Base-by-base conservation (phyloP, 2,113 vertebrate species). In the Hippocampus barbouri region DNA sequence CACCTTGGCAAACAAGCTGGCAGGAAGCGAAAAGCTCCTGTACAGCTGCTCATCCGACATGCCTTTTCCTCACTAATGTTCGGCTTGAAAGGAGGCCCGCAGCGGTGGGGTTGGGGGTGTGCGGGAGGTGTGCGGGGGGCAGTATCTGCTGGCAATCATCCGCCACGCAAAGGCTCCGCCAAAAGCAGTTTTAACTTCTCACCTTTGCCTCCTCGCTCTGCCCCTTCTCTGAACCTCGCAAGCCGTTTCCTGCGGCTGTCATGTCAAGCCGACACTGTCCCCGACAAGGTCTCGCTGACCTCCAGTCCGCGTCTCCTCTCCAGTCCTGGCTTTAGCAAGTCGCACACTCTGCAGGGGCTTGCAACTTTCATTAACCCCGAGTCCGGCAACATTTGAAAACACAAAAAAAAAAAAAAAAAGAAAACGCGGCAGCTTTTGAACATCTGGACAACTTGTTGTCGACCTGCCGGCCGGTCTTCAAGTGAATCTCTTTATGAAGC, bases 351-450 rank as follows among this genome's bases (percentile, higher is more conserved):
- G 69, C 83, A 80, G 84, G 27, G 85, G 82, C 86, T 83, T 78
- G 83, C 77, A 81, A 86, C 79, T 88, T 90, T 90, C 90, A 91
- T 92, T 91, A 92, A 90, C 88, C 90, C 80, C 78, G n/a, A 82
- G 77, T 76, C 23, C 75, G 71, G 86, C 83, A 70, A 74, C 69
- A 61, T 38, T 6, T 38, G 5, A 38, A 38, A 38, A 38, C 34
- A 38, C 34, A 38, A 6, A 38, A 38, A 34, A 30, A 38, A 6
- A 38, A 38, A 34, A 30, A 27, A 27, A 34, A 34, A 34, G 30
- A 34, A 34, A 38, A 38, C 0, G 34, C 6, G 34, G 34, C 84
- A 83, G 86, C 69, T 84, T 83, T 80, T 73, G 54, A 78, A 74
- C 88, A 88, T 87, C 83, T 86, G 87, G 75, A 73, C 75, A 27